These are phyloP conservation scores for Sebastolobus alascanus DNA, from an alignment of 2,797 vertebrate genomes.

Conservation along the genomic window DNA sequence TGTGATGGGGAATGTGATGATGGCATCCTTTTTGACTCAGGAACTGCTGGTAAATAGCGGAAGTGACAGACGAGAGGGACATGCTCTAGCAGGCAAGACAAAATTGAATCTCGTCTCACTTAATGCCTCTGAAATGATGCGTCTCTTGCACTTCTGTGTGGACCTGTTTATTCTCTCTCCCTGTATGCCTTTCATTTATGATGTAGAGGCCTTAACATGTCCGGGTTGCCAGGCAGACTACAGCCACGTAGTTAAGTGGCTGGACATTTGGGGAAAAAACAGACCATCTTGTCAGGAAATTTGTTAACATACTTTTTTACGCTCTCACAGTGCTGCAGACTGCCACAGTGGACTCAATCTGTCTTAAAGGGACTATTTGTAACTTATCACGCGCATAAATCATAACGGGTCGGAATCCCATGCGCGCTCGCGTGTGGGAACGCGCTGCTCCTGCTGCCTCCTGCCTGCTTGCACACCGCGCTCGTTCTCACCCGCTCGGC, in stretches of 20 bases:
- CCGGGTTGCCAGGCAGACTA: conserved; percentile 31
- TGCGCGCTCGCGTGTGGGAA: too few relatives aligned
- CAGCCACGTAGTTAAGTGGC: neutral
- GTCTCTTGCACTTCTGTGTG: conserved; percentile 66
- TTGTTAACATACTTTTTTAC: neutral
- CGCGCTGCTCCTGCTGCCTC: too few relatives aligned
- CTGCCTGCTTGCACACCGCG: too few relatives aligned
- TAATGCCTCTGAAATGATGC: conserved; percentile 78
- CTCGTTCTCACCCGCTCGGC: too few relatives aligned
- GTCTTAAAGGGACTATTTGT: neutral
- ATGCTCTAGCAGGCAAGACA: conserved; percentile 62
- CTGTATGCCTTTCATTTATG: conserved; percentile 63
- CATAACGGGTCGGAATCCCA: too few relatives aligned
- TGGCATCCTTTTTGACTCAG: conserved; percentile 40
- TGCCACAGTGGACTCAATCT: neutral
- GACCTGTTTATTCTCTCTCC: conserved; percentile 64
- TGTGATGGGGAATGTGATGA: conserved; percentile 46
- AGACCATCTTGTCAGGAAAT: neutral
- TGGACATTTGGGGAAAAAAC: conserved; percentile 3
- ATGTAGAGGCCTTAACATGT: conserved; percentile 38
- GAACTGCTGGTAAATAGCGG: conserved; percentile 51
- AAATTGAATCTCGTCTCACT: conserved; percentile 78
- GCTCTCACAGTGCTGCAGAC: neutral
- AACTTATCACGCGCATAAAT: too few relatives aligned
- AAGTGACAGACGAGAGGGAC: conserved; percentile 71